phyloP scores from a whole-genome alignment of 2,888 invertebrate genomes.

The Pachymerium ferrugineum region DNA sequence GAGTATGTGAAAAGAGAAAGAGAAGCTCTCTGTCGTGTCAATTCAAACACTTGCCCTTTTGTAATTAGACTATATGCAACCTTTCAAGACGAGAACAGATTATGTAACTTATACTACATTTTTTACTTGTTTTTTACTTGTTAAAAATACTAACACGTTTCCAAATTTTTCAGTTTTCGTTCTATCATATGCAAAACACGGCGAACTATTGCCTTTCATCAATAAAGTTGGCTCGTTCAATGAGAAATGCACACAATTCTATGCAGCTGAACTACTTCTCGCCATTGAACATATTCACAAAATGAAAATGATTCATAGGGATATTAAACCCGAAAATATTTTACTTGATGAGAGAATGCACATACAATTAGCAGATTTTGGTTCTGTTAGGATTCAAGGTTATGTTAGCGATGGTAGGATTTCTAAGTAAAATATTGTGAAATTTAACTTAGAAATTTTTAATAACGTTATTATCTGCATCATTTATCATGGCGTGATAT shows the following conservation, averaged over 20 bases:
- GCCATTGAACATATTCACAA: slow-evolving; percentile 88
- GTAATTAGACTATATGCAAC: slow-evolving; percentile 92
- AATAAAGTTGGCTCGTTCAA: slow-evolving; percentile 86
- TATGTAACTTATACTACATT: slow-evolving; percentile 57
- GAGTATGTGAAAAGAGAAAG: slow-evolving; percentile 91
- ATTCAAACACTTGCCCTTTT: slow-evolving; percentile 65
- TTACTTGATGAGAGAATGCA: slow-evolving; percentile 93
- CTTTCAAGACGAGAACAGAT: slow-evolving; percentile 86
- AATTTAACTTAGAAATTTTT: background rate
- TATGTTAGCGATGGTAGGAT: background rate
- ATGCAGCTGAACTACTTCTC: slow-evolving; percentile 84
- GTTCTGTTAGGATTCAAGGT: slow-evolving; percentile 78
- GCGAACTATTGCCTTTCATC: slow-evolving; percentile 87
- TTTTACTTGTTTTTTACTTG: background rate
- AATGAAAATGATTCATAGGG: slow-evolving; percentile 80
- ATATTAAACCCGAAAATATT: slow-evolving; percentile 97
- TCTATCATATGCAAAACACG: slow-evolving; percentile 87
- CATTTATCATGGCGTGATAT: no score
- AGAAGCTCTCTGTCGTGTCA: slow-evolving; percentile 81
- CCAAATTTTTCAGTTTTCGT: slow-evolving; percentile 66
- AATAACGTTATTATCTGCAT: slow-evolving; percentile 32
- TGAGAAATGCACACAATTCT: slow-evolving; percentile 82
- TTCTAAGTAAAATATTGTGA: background rate
- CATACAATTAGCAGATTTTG: slow-evolving; percentile 93
- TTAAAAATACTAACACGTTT: background rate